Conservation (phyloP, 1,140 invertebrate species). For the Choristoneura fumiferana region DNA sequence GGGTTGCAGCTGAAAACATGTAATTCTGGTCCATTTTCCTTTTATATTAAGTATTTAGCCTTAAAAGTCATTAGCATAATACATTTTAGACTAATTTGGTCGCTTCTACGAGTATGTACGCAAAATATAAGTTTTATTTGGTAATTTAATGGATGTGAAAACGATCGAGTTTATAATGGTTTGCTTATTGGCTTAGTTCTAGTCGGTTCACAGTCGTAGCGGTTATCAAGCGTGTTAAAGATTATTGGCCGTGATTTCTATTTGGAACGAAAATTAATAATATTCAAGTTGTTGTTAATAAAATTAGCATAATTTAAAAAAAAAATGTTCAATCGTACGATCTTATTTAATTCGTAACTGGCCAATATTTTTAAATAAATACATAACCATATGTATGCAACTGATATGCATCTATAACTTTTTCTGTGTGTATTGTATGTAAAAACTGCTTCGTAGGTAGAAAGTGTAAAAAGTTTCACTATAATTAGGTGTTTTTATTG, state of each 20-base stretch:
- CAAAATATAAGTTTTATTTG: conserved; percentile 10
- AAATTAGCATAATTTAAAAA: conserved; percentile 28
- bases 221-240: neutral
- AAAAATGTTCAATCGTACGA: conserved; percentile 36
- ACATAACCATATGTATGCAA: conserved; percentile 33
- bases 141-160: conserved; percentile 9
- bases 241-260: conserved; percentile 28
- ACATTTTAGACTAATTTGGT: conserved; percentile 10
- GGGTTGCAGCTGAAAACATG: neutral
- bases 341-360: conserved; percentile 38
- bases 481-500: conserved; percentile 23
- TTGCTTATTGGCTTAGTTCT: conserved; percentile 8
- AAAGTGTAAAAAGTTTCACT: conserved; percentile 45
- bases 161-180: conserved; percentile 11
- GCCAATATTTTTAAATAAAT: conserved; percentile 36
- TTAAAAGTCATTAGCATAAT: conserved; percentile 12
- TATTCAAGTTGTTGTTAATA: conserved; percentile 45
- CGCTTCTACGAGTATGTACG: conserved; percentile 10
- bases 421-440: conserved; percentile 57
- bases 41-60: conserved; percentile 22
- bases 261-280: conserved; percentile 52
- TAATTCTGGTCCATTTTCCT: conserved; percentile 7
- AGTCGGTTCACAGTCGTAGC: conserved; percentile 3
- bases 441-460: conserved; percentile 58
- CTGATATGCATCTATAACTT: conserved; percentile 31